Percentiles rank a stretch among this genome's conserved stretches.
phyloP scores from a whole-genome alignment of 2,888 invertebrate genomes.

The Leptinotarsa tumamoca region DNA sequence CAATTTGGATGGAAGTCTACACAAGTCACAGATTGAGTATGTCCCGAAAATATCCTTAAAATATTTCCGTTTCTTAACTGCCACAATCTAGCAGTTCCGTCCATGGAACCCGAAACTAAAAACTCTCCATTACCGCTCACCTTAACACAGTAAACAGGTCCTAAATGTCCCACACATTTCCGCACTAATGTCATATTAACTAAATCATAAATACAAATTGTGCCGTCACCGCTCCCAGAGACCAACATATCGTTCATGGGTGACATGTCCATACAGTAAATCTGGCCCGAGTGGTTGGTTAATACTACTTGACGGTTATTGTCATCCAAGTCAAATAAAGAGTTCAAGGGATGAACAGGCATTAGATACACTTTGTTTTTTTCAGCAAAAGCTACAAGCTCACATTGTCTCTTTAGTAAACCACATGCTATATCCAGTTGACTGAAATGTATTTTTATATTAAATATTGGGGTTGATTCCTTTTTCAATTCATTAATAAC shows the following conservation, averaged over 20 bases:
- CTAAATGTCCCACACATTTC: slow-evolving; percentile 80
- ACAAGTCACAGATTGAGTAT: slow-evolving; percentile 87
- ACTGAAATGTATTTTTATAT: slow-evolving; percentile 54
- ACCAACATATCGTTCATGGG: slow-evolving; percentile 54
- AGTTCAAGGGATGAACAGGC: slow-evolving; percentile 54
- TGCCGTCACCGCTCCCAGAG: slow-evolving; percentile 61
- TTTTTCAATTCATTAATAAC: slow-evolving; percentile 54
- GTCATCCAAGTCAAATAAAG: slow-evolving; percentile 46
- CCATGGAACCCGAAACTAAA: slow-evolving; percentile 84
- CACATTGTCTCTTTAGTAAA: slow-evolving; percentile 56
- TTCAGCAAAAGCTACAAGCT: slow-evolving; percentile 60
- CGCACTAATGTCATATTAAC: slow-evolving; percentile 53
- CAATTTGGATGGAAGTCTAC: slow-evolving; percentile 94
- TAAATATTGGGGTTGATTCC: slow-evolving; percentile 55
- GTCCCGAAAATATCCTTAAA: slow-evolving; percentile 87
- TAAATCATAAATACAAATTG: slow-evolving; percentile 59
- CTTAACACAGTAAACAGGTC: slow-evolving; percentile 91
- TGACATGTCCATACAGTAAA: slow-evolving; percentile 60
- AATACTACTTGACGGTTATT: slow-evolving; percentile 53
- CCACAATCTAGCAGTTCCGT: slow-evolving; percentile 86
- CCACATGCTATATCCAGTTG: slow-evolving; percentile 60
- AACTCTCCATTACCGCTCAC: slow-evolving; percentile 76
- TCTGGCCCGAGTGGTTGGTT: slow-evolving; percentile 57
- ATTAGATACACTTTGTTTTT: slow-evolving; percentile 56
- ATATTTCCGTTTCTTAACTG: slow-evolving; percentile 84